Base-by-base conservation (phyloP, 2,113 vertebrate genomes). In the Halcyon malimbica region DNA sequence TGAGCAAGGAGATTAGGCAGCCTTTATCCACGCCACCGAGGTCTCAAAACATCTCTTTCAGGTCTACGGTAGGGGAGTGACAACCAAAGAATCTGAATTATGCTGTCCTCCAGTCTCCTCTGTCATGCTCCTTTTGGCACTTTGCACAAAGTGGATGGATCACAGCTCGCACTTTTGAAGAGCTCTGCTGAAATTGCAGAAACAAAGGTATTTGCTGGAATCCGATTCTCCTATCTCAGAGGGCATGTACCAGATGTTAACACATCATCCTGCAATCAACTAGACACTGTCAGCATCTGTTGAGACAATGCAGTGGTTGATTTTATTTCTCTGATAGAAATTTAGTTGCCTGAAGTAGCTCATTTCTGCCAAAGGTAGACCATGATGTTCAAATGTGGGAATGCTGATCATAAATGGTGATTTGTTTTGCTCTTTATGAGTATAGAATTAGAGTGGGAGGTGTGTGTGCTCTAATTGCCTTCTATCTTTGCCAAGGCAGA, bases 11-110 rank as follows among this genome's bases (percentile, higher is more conserved):
- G 60, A 90, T 89, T 84, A 89, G 51, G n/a, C 25, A 87, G 62
- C 39, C n/a, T 93, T 93, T 87, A 78, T 92, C 24, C 54, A 79
- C 51, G 50, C 6, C 31, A 31, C 31, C 54, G 44, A 96, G 94
- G 82, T 64, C 87, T 54, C 54, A 83, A 70, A 89, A 87, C 37
- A 87, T 59, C n/a, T 86, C 67, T 81, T 93, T 93, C 80, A 84
- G 24, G 21, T 84, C 57, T 81, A 10, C n/a, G 46, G 24, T 63
- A 74, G 54, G 74, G 77, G n/a, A 8, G 2, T 42, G 41, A 85
- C 44, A 81, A 41, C 53, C 35, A 89, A 89, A 83, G 56, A 93
- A 50, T 87, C 62, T 87, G 93, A 94, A 65, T 84, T 81, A 53
- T 54, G 87, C 31, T 86, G 33, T 77, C 8, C 54, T 71, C 64